These are phyloP conservation scores for Coregonus clupeaformis DNA, from an alignment of 2,113 vertebrate species.

Conservation along the genomic window DNA sequence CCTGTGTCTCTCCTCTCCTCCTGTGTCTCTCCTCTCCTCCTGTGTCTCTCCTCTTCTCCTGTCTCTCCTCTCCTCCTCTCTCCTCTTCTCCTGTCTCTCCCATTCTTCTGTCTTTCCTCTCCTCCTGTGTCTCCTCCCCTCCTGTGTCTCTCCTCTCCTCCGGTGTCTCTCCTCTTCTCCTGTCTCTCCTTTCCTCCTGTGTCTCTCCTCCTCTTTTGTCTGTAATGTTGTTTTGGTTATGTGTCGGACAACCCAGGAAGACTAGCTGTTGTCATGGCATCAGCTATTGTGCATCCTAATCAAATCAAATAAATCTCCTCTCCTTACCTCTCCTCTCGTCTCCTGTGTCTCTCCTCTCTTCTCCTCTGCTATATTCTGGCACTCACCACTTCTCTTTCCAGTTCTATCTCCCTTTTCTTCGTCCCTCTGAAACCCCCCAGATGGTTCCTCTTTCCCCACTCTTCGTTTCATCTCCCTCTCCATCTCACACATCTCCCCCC, in stretches of 20 bases:
- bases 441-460: conserved; percentile 65
- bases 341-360: conserved; percentile 19
- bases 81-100: neutral
- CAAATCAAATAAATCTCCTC: neutral
- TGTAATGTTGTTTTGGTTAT: neutral
- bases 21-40: neutral
- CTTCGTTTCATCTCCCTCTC: conserved; percentile 62
- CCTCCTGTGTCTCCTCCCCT: neutral
- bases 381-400: conserved; percentile 49
- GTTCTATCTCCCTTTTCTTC: conserved; percentile 59
- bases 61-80: neutral
- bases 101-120: neutral
- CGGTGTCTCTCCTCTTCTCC: neutral
- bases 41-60: too few species aligned
- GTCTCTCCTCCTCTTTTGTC: neutral
- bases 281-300: too few species aligned
- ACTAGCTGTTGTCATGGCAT: too few species aligned
- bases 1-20: neutral
- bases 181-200: neutral
- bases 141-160: neutral
- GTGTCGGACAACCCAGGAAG: neutral
- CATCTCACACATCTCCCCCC: conserved; percentile 22
- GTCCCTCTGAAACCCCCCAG: conserved; percentile 48
- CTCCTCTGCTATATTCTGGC: conserved; percentile 47
- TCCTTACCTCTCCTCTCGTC: conserved; percentile 30